Base-by-base conservation (phyloP, 2,888 invertebrate genomes). In the Tachina grossa region DNA sequence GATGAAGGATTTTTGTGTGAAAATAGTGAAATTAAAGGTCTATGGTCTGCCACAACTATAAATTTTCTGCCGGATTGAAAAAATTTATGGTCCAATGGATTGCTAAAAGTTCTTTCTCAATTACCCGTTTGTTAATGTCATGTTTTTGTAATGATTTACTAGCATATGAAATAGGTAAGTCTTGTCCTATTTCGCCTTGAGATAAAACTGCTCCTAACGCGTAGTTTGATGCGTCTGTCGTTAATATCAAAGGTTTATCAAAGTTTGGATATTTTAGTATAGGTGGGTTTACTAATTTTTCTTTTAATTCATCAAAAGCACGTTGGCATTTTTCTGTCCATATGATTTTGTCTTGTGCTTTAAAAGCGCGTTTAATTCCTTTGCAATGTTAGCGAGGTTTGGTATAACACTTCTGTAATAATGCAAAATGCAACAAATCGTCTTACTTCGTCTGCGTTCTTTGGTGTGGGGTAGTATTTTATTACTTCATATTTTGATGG, bases 1-100 rank as follows among this genome's bases (percentile, higher is more conserved):
- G 51, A 11, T 51, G 51, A 51, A 51, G 9, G 13, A 51, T 51
- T 6, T 51, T 51, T 51, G 8, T 55, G 55, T 19, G 55, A 55
- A 55, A 55, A 55, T 19, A 55, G 1, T 57, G 57, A 57, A 31
- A 57, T 57, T n/a, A 31, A 55, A 19, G 22, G 55, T 55, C 55
- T 57, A 53, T 53, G 51, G 51, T 51, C 51, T 51, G 9, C 8
- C n/a, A 51, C 14, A n/a, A 51, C 51, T n/a, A 51, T 51, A 51
- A 51, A 51, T 51, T 51, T 51, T 51, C 51, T 51, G 13, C 51
- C 51, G 22, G 22, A 2, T 22, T 22, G 2, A 22, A 51, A 51
- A 51, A 51, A n/a, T 51, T 3, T 51, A 51, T 51, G 11, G 6
- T 51, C 14, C 51, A 51, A 51, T 51, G 51, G 4, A 51, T 51